Percentiles rank a stretch among this genome's conserved stretches.
phyloP scores from a whole-genome alignment of 2,888 invertebrate species.

The Muschampia plurimacula region DNA sequence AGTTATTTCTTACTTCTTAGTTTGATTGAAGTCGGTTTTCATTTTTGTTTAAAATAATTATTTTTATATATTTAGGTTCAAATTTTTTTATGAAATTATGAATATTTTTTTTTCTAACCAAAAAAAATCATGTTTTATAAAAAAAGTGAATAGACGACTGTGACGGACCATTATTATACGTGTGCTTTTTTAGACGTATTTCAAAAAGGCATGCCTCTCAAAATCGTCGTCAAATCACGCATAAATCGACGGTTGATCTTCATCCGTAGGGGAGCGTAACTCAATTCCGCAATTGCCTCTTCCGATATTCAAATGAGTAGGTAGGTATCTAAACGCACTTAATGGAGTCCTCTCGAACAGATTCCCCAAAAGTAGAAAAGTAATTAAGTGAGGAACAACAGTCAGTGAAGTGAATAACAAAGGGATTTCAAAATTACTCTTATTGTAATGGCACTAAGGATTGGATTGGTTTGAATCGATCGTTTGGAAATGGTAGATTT shows the following conservation, averaged over 20 bases:
- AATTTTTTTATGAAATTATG: no score
- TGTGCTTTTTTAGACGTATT: not conserved
- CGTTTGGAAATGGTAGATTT: not conserved
- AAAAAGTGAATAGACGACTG: no score
- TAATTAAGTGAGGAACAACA: constrained; percentile 32
- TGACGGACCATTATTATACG: no score
- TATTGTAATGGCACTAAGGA: not conserved
- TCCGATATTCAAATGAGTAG: constrained; percentile 30
- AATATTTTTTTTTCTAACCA: no score
- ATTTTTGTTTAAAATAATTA: no score
- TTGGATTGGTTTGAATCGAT: not conserved
- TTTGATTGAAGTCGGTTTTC: no score
- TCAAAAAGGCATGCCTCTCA: not conserved
- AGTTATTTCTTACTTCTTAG: no score
- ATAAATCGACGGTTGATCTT: not conserved
- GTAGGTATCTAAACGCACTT: constrained; percentile 9
- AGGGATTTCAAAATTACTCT: not conserved
- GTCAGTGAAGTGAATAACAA: not conserved
- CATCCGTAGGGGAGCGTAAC: constrained; percentile 9
- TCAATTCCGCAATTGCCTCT: constrained; percentile 11
- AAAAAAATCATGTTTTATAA: no score
- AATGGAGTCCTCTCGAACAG: constrained; percentile 17
- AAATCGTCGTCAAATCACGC: not conserved
- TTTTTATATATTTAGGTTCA: no score
- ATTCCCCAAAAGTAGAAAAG: constrained; percentile 25